phyloP scores from a whole-genome alignment of 2,888 invertebrate species.

The Fragum fragum region DNA sequence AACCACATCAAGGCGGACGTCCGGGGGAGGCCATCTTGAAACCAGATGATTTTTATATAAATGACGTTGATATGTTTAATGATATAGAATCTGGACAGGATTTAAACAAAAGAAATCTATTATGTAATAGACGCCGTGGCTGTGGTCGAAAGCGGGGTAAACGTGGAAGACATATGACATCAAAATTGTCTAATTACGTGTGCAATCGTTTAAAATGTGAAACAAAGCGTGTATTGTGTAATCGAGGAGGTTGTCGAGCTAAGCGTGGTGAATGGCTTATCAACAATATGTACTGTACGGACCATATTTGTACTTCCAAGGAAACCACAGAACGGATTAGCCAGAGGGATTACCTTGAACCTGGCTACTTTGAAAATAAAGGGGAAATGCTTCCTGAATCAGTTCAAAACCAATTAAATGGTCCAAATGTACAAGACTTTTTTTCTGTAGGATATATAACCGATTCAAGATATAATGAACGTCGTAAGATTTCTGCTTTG shows the following conservation, averaged over 20 bases:
- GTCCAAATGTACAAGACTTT: neutral
- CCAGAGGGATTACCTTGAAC: neutral
- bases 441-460: neutral
- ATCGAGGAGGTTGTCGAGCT: slow-evolving; percentile 17
- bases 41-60: neutral
- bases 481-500: neutral
- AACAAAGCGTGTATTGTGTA: slow-evolving; percentile 16
- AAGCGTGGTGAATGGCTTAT: neutral
- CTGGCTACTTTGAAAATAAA: neutral
- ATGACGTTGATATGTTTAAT: neutral
- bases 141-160: slow-evolving; percentile 18
- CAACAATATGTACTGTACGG: neutral
- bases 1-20: neutral
- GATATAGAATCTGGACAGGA: neutral
- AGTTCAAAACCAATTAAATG: neutral
- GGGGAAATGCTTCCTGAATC: neutral
- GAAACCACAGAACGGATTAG: neutral
- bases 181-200: neutral
- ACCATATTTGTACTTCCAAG: neutral
- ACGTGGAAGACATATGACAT: neutral
- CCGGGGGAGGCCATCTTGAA: neutral
- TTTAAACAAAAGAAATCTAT: slow-evolving; percentile 2
- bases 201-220: slow-evolving; percentile 5
- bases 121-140: neutral
- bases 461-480: neutral